Conservation (phyloP, 1,140 invertebrate genomes). For the Artemia franciscana region DNA sequence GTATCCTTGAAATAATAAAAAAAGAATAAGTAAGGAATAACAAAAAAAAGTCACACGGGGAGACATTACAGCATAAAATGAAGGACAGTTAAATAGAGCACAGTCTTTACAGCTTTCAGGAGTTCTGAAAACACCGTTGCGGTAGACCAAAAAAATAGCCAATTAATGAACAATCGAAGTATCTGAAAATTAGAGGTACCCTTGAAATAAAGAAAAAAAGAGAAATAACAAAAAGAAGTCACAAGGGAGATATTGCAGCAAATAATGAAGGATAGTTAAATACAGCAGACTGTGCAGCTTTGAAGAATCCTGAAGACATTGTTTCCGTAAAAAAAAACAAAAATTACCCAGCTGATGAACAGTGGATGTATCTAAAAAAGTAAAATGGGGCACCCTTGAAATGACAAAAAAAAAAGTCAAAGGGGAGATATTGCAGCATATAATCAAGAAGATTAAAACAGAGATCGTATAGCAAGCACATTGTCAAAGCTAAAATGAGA, state of each 20-base stretch:
- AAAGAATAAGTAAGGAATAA: constrained; percentile 2
- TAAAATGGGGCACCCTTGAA: no score
- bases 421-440: no score
- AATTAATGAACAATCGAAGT: constrained; percentile 94
- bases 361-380: constrained; percentile 69
- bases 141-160: constrained; percentile 92
- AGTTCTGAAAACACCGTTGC: constrained; percentile 90
- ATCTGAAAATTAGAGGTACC: constrained; percentile 21
- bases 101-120: constrained; percentile 91
- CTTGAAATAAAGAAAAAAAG: not conserved
- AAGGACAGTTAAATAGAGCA: no score
- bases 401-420: no score
- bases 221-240: not conserved
- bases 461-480: no score
- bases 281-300: constrained; percentile 86
- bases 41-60: not conserved
- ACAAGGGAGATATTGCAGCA: not conserved
- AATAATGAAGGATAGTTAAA: no score
- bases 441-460: no score
- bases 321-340: constrained; percentile 91
- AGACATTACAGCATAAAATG: not conserved
- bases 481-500: no score
- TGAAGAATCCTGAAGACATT: constrained; percentile 88
- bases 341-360: constrained; percentile 91
- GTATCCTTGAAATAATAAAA: not conserved